Base-by-base conservation (phyloP, 2,888 invertebrate genomes). In the Tachystola acroxantha region DNA sequence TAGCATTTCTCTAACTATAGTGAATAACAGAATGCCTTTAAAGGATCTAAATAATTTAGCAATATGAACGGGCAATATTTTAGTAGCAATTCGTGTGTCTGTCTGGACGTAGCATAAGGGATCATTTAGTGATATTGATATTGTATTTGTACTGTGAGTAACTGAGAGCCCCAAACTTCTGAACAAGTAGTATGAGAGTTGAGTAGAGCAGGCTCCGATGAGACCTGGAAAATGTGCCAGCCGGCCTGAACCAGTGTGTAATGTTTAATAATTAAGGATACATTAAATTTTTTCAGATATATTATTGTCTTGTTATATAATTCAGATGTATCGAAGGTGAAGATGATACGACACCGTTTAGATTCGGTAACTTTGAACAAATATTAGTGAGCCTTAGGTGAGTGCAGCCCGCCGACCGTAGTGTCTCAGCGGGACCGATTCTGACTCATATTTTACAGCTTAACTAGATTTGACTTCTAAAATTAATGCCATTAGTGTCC, bases 271-370 rank as follows among this genome's bases (percentile, higher is more conserved):
- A 67, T 78, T 82, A 85, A 80, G 82, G 68, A 78, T 78, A 81
- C 80, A 84, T 84, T 79, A 79, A 82, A 85, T 75, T 78, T 76
- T 84, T 84, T 86, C 86, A 87, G 79, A 86, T 86, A 85, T 88
- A 87, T 85, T 84, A 85, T 84, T 84, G 79, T 84, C 84, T 87
- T 87, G 87, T 88, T 88, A 88, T 85, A 82, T 86, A 80, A 78
- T 84, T 85, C 77, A 86, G 82, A 75, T 85, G 84, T 87, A 85
- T 84, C 76, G 60, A 66, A 68, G 64, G 69, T 66, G 72, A 70
- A 64, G 77, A 78, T 78, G 66, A 69, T 69, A 63, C 59, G 63
- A 74, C 66, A 67, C 71, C 53, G 37, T 66, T 73, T 74, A 74
- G 72, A 72, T 64, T 76, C 51, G 53, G 65, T 74, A 73, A 76